phyloP scores from a whole-genome alignment of 2,113 vertebrate genomes.

The Entelurus aequoreus region DNA sequence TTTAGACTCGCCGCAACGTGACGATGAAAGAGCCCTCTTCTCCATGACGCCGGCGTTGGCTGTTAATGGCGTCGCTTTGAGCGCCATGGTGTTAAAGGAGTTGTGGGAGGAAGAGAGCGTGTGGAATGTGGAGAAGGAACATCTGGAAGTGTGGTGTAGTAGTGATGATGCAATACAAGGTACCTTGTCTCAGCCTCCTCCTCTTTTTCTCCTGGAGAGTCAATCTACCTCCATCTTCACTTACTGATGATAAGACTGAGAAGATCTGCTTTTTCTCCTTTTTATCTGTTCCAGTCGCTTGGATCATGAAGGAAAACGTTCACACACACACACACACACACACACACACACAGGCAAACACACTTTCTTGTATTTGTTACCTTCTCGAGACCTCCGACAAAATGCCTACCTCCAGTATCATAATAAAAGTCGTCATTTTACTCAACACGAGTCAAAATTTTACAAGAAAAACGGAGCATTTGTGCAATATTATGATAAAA shows the following conservation, averaged over 20 bases:
- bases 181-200: conserved; percentile 24
- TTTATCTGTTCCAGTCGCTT: conserved; percentile 40
- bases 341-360: too few relatives aligned
- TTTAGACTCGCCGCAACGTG: neutral
- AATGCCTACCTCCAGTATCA: too few relatives aligned
- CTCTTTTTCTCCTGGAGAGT: conserved; percentile 47
- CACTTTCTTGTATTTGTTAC: too few relatives aligned
- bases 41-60: neutral
- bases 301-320: conserved; percentile 42
- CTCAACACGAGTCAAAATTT: too few relatives aligned
- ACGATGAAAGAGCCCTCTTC: neutral
- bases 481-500: too few relatives aligned
- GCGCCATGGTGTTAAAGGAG: too few relatives aligned
- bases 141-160: conserved; percentile 19
- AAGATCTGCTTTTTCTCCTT: conserved; percentile 37
- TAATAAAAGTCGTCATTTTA: too few relatives aligned
- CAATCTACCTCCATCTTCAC: conserved; percentile 16
- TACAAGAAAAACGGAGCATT: too few relatives aligned
- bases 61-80: too few relatives aligned
- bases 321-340: too few relatives aligned
- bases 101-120: conserved; percentile 10
- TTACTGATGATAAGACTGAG: too few relatives aligned
- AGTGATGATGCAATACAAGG: conserved; percentile 21
- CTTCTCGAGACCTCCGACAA: too few relatives aligned
- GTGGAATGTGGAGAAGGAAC: conserved; percentile 21